Evolutionary conservation across 2,797 vertebrate genomes (phyloP).

Genomic region (Fistularia tabacaria): DNA sequence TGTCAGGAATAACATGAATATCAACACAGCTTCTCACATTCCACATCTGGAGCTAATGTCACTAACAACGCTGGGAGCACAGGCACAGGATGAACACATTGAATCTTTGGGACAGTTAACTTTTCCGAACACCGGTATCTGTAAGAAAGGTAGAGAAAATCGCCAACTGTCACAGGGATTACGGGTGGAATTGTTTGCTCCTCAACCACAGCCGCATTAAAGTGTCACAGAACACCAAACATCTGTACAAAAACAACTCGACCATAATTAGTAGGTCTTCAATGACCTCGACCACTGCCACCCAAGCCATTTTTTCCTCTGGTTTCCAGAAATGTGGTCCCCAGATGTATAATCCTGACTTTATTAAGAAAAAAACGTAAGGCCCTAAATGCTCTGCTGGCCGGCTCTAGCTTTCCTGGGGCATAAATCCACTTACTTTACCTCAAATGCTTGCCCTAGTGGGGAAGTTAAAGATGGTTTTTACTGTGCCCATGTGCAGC

Average conservation of each 20-base stretch:
- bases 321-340: constrained; percentile 72
- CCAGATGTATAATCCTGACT: constrained; percentile 75
- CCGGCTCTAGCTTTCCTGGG: constrained; percentile 55
- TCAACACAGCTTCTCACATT: constrained; percentile 70
- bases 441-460: constrained; percentile 45
- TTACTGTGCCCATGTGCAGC: constrained; percentile 49
- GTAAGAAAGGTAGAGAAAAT: constrained; percentile 42
- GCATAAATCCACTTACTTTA: constrained; percentile 65
- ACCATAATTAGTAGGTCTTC: constrained; percentile 71
- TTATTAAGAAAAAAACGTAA: constrained; percentile 74
- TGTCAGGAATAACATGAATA: constrained; percentile 75
- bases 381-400: constrained; percentile 66
- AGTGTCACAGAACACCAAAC: constrained; percentile 57
- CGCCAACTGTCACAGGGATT: constrained; percentile 8
- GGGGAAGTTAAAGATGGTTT: constrained; percentile 29
- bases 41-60: constrained; percentile 76
- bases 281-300: constrained; percentile 69
- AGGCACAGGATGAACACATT: constrained; percentile 30
- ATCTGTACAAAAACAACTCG: constrained; percentile 71
- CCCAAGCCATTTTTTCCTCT: constrained; percentile 50
- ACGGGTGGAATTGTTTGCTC: constrained; percentile 29
- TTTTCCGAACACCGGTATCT: constrained; percentile 26
- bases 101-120: constrained; percentile 13
- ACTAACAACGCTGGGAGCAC: constrained; percentile 43
- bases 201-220: constrained; percentile 38